Evolutionary conservation across 2,113 vertebrate species (phyloP), one percentile per base, ranked within the genome.

Genomic region (Garra rufa): DNA sequence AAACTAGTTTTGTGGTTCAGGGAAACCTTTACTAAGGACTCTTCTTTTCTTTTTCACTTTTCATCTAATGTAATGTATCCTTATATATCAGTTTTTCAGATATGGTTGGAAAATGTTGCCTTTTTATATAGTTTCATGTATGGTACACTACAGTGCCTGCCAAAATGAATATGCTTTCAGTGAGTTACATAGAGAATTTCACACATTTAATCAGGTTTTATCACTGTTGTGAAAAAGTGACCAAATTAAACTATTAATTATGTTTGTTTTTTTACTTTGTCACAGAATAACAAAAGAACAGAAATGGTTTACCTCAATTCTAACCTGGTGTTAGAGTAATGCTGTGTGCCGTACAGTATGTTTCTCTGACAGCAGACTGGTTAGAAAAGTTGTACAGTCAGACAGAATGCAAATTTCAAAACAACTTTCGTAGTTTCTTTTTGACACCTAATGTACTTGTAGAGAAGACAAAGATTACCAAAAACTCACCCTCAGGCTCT

Each of bases 401-500:
- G 24, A 17, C 52, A 41, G 6, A 24, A 15, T 41, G 52, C 11
- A 59, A 9, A 77, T 15, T n/a, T 24, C 76, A 34, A 77, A 41
- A 41, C 50, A 77, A 57, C 34, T 59, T 59, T 41, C 28, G 34
- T 6, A 15, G 3, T 48, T 10, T 46, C 14, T 48, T 21, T 73
- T 26, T 28, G 44, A 75, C 26, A 76, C 15, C 3, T n/a, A 48
- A 6, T 44, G 6, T 19, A 21, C 6, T 15, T 19, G 14, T 38
- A 7, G 6, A 28, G 43, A 38, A 34, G 21, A 50, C 9, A 77
- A 14, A 21, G 34, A 15, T 41, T 11, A 34, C 26, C 41, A 46
- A 80, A 65, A 80, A 21, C 10, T 80, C 77, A 3, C 61, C 59
- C 59, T 46, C 41, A 13, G n/a, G 41, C 41, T 28, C n/a, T 59